Evolutionary conservation across 1,140 invertebrate species (phyloP).

Genomic region (Lasioglossum albipes): DNA sequence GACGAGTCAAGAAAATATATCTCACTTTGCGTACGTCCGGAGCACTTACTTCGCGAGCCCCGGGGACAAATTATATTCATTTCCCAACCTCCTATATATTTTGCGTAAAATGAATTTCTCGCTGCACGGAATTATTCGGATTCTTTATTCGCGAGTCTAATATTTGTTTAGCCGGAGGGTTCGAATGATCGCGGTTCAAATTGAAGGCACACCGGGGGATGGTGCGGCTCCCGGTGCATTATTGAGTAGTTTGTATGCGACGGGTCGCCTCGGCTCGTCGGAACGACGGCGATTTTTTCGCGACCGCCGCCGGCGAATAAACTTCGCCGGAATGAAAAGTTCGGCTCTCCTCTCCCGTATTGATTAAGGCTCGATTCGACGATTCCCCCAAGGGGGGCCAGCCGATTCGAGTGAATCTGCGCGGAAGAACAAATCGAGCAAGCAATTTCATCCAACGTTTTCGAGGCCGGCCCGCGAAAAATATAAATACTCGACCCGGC

Average conservation of each 20-base stretch:
- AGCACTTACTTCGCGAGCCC: too few species aligned
- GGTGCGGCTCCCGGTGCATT: neutral
- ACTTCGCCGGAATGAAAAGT: neutral
- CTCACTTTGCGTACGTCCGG: too few species aligned
- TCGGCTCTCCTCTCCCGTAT: neutral
- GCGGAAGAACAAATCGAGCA: conserved; percentile 28
- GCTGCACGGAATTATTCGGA: too few species aligned
- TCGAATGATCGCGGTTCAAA: neutral
- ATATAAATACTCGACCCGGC: neutral
- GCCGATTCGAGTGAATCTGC: conserved; percentile 14
- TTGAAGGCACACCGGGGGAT: neutral
- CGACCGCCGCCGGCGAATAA: neutral
- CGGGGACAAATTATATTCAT: too few species aligned
- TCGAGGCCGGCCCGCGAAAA: neutral
- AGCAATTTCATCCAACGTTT: conserved; percentile 3
- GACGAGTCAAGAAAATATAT: too few species aligned
- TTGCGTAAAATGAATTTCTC: too few species aligned
- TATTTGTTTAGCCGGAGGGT: too few species aligned
- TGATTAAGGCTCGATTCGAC: neutral
- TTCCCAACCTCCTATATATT: too few species aligned
- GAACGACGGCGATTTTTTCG: neutral
- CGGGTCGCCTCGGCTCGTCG: neutral
- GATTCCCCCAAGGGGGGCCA: neutral
- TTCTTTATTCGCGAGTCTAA: too few species aligned
- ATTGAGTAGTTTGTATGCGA: conserved; percentile 2